These are phyloP conservation scores for Lydus trimaculatus DNA, from an alignment of 2,888 invertebrate genomes.

Conservation along the genomic window DNA sequence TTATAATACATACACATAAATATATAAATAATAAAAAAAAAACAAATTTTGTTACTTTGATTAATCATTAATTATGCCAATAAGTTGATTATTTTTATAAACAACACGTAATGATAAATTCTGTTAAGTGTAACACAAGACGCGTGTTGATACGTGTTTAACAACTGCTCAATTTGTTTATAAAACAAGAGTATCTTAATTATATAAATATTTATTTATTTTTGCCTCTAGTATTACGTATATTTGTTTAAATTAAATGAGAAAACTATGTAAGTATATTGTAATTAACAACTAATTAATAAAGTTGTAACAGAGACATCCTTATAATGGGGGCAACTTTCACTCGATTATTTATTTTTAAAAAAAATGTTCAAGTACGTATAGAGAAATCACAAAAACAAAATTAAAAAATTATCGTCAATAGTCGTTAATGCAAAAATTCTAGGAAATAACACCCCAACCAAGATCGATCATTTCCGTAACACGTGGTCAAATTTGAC, in stretches of 20 bases:
- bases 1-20: no score
- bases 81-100: neutral
- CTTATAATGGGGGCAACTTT: neutral
- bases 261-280: no score
- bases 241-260: no score
- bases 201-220: neutral
- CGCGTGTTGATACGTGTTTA: neutral
- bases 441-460: no score
- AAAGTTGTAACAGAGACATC: neutral
- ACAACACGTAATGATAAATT: neutral
- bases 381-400: neutral
- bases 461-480: neutral
- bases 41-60: no score
- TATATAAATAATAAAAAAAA: no score
- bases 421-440: no score
- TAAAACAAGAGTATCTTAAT: neutral
- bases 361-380: neutral
- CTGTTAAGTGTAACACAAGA: neutral
- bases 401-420: no score
- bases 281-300: neutral
- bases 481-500: neutral
- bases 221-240: neutral
- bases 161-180: neutral
- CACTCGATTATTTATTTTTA: conserved; percentile 1
- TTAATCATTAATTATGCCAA: no score